Evolutionary conservation across 2,113 vertebrate species (phyloP).

Genomic region (Diadophis punctatus): DNA sequence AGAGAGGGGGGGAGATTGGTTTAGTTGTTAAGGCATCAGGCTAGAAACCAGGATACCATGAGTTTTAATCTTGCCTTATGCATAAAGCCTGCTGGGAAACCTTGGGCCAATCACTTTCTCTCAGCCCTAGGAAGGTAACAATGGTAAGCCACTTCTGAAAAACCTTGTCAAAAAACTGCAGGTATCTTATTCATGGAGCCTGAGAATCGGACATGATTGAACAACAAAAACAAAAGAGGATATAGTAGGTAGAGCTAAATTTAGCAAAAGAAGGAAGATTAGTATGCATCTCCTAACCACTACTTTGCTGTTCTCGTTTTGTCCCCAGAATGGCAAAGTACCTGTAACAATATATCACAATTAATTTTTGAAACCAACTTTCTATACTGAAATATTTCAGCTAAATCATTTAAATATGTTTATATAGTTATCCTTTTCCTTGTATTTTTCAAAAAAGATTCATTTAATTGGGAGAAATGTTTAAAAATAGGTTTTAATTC

Average conservation of each 20-base stretch:
- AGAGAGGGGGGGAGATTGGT: background rate
- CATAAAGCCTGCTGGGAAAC: background rate
- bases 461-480: background rate
- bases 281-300: background rate
- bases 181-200: background rate
- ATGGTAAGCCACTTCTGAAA: background rate
- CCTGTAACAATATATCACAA: background rate
- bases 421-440: background rate
- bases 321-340: background rate
- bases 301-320: background rate
- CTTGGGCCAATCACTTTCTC: background rate
- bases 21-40: background rate
- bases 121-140: background rate
- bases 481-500: background rate
- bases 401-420: background rate
- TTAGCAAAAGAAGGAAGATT: background rate
- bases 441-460: background rate
- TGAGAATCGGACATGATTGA: background rate
- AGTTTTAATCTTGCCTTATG: background rate
- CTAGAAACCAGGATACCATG: background rate
- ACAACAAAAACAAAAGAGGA: background rate
- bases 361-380: background rate
- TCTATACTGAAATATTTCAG: background rate
- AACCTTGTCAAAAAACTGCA: background rate
- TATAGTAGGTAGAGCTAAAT: background rate